Evolutionary conservation across 2,797 vertebrate species (phyloP), one percentile per base, ranked within the genome.

Genomic region (Sebastes oblongus): DNA sequence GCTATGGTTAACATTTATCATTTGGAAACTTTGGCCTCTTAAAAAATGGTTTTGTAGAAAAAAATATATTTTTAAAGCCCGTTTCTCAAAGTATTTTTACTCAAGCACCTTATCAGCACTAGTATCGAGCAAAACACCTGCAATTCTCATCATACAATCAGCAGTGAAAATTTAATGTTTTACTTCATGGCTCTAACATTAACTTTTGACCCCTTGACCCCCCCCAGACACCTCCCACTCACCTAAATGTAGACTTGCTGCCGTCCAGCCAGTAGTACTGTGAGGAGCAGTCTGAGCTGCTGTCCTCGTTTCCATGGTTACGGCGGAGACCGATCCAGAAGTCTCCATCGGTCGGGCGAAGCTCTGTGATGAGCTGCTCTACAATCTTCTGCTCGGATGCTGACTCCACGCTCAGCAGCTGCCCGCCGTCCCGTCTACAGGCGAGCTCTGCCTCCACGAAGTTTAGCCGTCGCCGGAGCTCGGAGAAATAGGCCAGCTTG

Each of bases 311-410:
- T 24, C 95, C 94, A 10, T 95, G 93, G 39, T 65, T 93, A 87
- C 98, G 96, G 13, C 95, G 93, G 0, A 99, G 96, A 3, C 98
- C 98, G 6, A 99, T 98, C 98, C 98, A 99, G 93, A 99, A 99
- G 84, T 99, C 98, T 1, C 98, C 98, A 14, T 99, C 98, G 0
- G 97, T 95, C 0, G 97, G 95, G 11, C 94, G 92, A 59, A 99
- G 95, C 72, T 96, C 96, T 42, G 95, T 88, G 60, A 99, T 95
- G 22, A 98, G 96, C 3, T 93, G 96, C 77, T 98, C 95, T 4
- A 99, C 94, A 84, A 97, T 84, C 16, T 83, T 95, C 91, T 99
- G 98, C 88, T 99, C 98, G 0, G 94, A 90, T 0, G 81, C 91
- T 0, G 96, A 96, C 86, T 97, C 96, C 0, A 99, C 96, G 75